Evolutionary conservation across 2,888 invertebrate species (phyloP).

Genomic region (Encarsia formosa): DNA sequence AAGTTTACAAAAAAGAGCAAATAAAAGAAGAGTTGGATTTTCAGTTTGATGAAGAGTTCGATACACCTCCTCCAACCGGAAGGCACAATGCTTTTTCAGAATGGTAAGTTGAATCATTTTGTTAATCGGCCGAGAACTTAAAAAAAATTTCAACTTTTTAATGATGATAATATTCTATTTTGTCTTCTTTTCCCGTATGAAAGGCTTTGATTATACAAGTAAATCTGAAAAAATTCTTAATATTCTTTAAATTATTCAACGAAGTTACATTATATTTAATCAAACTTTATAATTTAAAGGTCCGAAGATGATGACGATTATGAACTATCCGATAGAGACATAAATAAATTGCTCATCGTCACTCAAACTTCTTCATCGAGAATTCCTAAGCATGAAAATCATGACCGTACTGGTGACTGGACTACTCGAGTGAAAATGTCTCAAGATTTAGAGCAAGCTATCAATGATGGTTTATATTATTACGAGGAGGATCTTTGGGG

Average conservation of each 20-base stretch:
- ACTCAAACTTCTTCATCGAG: conserved; percentile 68
- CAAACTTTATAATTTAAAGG: conserved; percentile 50
- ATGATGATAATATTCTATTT: conserved; percentile 36
- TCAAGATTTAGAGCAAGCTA: conserved; percentile 89
- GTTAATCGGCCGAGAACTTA: background rate
- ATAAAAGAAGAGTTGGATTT: conserved; percentile 86
- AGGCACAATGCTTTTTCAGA: conserved; percentile 78
- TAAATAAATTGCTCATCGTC: conserved; percentile 91
- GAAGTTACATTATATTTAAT: background rate
- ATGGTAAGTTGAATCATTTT: conserved; percentile 54
- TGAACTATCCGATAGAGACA: conserved; percentile 88
- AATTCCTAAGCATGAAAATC: conserved; percentile 77
- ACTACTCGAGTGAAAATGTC: conserved; percentile 89
- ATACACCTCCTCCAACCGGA: conserved; percentile 68
- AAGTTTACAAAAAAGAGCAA: conserved; percentile 37
- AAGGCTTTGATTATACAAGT: conserved; percentile 23
- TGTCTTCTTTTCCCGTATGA: conserved; percentile 47
- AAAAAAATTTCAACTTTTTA: background rate
- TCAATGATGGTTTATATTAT: conserved; percentile 93
- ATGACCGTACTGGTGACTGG: conserved; percentile 88
- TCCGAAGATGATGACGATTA: conserved; percentile 77
- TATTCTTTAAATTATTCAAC: background rate
- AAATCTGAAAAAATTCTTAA: conserved; percentile 27
- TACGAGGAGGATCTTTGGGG: conserved; percentile 95
- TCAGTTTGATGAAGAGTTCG: conserved; percentile 95